Evolutionary conservation across 2,888 invertebrate species (phyloP).

Genomic region (Halictus ligatus): DNA sequence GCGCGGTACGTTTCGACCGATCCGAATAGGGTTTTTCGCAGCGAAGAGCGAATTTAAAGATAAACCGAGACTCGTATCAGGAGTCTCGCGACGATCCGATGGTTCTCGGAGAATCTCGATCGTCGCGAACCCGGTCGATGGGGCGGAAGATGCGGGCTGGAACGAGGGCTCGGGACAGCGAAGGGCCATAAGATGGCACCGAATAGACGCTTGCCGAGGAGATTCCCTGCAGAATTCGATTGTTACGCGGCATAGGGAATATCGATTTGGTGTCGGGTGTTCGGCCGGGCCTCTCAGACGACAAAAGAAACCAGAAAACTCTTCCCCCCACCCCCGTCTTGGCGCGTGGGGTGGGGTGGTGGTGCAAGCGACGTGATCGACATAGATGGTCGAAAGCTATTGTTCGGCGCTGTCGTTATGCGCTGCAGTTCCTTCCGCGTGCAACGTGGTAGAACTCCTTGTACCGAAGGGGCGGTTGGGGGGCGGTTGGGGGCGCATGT

Average conservation of each 20-base stretch:
- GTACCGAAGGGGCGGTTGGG: too few species aligned
- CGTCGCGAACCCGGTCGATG: slow-evolving; percentile 8
- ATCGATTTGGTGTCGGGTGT: slow-evolving; percentile 60
- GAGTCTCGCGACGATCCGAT: not conserved
- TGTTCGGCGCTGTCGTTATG: slow-evolving; percentile 56
- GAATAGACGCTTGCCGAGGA: slow-evolving; percentile 23
- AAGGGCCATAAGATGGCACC: slow-evolving; percentile 20
- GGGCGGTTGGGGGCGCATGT: too few species aligned
- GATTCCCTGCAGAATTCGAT: slow-evolving; percentile 60
- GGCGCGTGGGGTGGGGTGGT: not conserved
- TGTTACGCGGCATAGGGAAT: slow-evolving; percentile 58
- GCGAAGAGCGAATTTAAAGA: not conserved
- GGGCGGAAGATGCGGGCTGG: slow-evolving; percentile 22
- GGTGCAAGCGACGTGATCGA: slow-evolving; percentile 51
- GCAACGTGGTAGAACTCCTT: slow-evolving; percentile 24
- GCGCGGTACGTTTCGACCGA: too few species aligned
- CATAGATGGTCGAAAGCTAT: slow-evolving; percentile 51
- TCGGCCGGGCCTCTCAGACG: slow-evolving; percentile 34
- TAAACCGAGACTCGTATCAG: not conserved
- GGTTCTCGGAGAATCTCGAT: not conserved
- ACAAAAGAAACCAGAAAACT: slow-evolving; percentile 56
- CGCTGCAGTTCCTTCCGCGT: slow-evolving; percentile 33
- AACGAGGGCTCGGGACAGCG: not conserved
- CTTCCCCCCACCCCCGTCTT: not conserved
- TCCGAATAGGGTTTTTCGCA: not conserved